These are phyloP conservation scores for Zaprionus nigranus DNA, from an alignment of 1,140 invertebrate genomes.

Conservation along the genomic window DNA sequence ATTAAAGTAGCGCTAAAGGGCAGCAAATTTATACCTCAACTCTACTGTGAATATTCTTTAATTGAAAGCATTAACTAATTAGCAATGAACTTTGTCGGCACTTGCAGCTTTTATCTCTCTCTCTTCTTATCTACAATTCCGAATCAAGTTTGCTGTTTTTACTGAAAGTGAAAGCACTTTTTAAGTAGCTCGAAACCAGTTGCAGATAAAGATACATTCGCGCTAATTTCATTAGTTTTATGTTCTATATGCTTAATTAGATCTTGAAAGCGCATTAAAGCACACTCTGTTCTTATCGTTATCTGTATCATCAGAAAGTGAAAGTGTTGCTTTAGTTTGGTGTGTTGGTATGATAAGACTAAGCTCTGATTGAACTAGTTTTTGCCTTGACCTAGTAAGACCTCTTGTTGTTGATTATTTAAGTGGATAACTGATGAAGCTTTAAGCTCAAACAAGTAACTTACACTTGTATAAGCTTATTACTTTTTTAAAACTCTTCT, in stretches of 20 bases:
- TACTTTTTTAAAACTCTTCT: too few species aligned
- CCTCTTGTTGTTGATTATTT: neutral
- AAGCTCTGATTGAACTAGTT: neutral
- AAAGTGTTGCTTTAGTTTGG: neutral
- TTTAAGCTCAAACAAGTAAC: too few species aligned
- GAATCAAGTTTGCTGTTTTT: neutral
- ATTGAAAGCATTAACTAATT: constrained; percentile 6
- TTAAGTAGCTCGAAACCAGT: neutral
- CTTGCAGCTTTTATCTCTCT: constrained; percentile 4
- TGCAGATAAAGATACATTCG: neutral
- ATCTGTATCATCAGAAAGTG: neutral
- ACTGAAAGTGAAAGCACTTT: constrained; percentile 2
- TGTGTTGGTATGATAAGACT: neutral
- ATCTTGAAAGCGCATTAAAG: constrained; percentile 2
- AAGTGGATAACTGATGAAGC: too few species aligned
- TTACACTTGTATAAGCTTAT: too few species aligned
- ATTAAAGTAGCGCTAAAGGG: constrained; percentile 9
- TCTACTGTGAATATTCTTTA: neutral
- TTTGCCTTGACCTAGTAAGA: neutral
- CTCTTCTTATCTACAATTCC: neutral
- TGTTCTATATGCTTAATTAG: neutral
- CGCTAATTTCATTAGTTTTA: neutral
- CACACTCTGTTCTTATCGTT: neutral
- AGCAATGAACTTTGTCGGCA: constrained; percentile 4
- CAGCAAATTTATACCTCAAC: neutral